phyloP scores from a whole-genome alignment of 2,888 invertebrate species.

The Drosophila affinis region DNA sequence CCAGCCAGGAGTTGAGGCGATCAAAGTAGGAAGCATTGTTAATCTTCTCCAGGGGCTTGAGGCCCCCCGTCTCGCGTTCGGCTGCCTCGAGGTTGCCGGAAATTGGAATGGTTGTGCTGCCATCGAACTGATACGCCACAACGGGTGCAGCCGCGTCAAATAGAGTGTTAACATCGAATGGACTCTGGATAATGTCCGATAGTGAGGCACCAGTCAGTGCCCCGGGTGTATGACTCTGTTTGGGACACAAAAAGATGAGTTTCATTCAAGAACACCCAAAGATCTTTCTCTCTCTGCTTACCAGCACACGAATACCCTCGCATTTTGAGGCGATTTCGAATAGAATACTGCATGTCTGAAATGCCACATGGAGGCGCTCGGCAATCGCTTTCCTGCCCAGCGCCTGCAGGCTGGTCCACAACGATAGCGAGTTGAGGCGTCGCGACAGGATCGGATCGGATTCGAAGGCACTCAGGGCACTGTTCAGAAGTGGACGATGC shows the following conservation, averaged over 20 bases:
- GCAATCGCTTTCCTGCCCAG: constrained; percentile 90
- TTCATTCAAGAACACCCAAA: not conserved
- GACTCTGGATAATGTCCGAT: constrained; percentile 86
- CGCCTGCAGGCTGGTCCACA: constrained; percentile 92
- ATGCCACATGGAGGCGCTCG: constrained; percentile 89
- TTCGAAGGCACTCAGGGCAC: constrained; percentile 82
- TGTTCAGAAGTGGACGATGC: constrained; percentile 82
- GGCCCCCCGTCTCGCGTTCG: constrained; percentile 43
- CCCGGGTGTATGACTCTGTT: constrained; percentile 90
- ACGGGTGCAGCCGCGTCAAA: constrained; percentile 92
- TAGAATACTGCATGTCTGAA: constrained; percentile 88
- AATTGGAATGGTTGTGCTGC: constrained; percentile 73
- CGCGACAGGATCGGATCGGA: constrained; percentile 83
- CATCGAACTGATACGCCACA: constrained; percentile 93
- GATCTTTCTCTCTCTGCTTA: constrained; percentile 79
- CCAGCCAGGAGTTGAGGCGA: constrained; percentile 95
- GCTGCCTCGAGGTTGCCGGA: constrained; percentile 40
- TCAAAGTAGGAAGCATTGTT: constrained; percentile 89
- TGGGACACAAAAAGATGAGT: constrained; percentile 71
- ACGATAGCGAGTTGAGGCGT: constrained; percentile 90
- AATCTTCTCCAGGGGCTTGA: constrained; percentile 81
- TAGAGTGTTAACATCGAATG: constrained; percentile 86
- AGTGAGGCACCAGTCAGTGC: constrained; percentile 88
- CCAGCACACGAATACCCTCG: constrained; percentile 89
- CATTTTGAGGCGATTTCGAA: constrained; percentile 85